Evolutionary conservation across 2,888 invertebrate genomes (phyloP).

Genomic region (Hypolimnas misippus): DNA sequence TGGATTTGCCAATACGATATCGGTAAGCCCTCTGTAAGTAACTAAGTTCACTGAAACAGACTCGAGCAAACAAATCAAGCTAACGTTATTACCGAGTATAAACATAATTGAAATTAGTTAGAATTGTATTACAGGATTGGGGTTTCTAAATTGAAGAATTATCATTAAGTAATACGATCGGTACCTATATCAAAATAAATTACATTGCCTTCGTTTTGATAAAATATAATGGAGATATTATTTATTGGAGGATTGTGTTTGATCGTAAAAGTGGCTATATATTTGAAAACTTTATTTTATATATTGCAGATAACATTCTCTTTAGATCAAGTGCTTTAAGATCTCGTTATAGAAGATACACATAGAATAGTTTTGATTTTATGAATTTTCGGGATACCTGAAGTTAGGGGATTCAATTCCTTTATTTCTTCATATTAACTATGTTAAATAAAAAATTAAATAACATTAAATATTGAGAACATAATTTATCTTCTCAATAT

Average conservation of each 20-base stretch:
- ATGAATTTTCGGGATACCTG: too few species aligned
- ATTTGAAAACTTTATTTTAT: not conserved
- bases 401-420: too few species aligned
- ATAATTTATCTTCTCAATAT: too few species aligned
- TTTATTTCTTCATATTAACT: too few species aligned
- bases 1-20: slow-evolving; percentile 18
- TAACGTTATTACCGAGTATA: slow-evolving; percentile 37
- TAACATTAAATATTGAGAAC: not conserved
- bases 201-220: slow-evolving; percentile 1
- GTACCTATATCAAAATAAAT: slow-evolving; percentile 6
- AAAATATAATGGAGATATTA: not conserved
- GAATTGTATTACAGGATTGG: slow-evolving; percentile 32
- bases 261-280: not conserved
- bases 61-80: slow-evolving; percentile 39
- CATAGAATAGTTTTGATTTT: too few species aligned
- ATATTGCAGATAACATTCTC: not conserved
- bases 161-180: slow-evolving; percentile 23
- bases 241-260: not conserved
- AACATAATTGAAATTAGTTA: slow-evolving; percentile 38
- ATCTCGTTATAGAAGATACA: too few species aligned
- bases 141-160: slow-evolving; percentile 23
- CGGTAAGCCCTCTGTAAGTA: slow-evolving; percentile 32
- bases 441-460: too few species aligned
- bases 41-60: slow-evolving; percentile 36
- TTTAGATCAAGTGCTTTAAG: not conserved